Percentiles rank a stretch among this genome's conserved stretches.
phyloP scores from a whole-genome alignment of 2,113 vertebrate species.

The Pseudorhombus dupliciocellatus region DNA sequence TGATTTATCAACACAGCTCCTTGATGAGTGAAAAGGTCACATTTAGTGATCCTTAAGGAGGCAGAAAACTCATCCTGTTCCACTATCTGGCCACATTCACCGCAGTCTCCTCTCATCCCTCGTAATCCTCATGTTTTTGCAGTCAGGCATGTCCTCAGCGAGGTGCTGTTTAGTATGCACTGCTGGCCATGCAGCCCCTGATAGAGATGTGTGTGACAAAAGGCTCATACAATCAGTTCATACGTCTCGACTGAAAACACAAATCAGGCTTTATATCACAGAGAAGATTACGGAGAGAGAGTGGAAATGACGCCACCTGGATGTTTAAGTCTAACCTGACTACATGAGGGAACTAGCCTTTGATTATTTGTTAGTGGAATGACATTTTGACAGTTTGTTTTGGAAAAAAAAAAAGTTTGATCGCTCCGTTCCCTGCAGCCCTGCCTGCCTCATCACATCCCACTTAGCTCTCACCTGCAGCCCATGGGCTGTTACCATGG shows the following conservation, averaged over 20 bases:
- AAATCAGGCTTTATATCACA: conserved; percentile 14
- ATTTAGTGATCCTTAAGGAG: conserved; percentile 33
- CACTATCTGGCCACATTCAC: conserved; percentile 35
- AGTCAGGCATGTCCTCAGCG: conserved; percentile 49
- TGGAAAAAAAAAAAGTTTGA: conserved; percentile 43
- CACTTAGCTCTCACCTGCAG: conserved; percentile 70
- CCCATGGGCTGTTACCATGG: conserved; percentile 86
- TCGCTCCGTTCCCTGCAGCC: conserved; percentile 71
- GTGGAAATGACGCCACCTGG: background rate
- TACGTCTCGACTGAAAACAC: background rate
- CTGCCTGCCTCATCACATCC: conserved; percentile 68
- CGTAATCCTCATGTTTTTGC: conserved; percentile 64
- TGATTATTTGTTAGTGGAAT: background rate
- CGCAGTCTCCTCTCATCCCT: conserved; percentile 52
- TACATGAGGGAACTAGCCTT: conserved; percentile 10
- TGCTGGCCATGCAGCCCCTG: conserved; percentile 54
- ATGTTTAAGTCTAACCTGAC: background rate
- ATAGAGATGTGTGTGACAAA: conserved; percentile 54
- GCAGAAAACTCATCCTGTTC: conserved; percentile 37
- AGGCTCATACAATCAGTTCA: background rate
- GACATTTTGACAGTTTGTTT: background rate
- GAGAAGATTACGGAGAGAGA: background rate
- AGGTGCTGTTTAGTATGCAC: conserved; percentile 71
- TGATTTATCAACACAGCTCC: conserved; percentile 26
- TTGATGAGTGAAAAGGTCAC: conserved; percentile 34